Base-by-base conservation (phyloP, 2,888 invertebrate species). In the Trichopria drosophilae region DNA sequence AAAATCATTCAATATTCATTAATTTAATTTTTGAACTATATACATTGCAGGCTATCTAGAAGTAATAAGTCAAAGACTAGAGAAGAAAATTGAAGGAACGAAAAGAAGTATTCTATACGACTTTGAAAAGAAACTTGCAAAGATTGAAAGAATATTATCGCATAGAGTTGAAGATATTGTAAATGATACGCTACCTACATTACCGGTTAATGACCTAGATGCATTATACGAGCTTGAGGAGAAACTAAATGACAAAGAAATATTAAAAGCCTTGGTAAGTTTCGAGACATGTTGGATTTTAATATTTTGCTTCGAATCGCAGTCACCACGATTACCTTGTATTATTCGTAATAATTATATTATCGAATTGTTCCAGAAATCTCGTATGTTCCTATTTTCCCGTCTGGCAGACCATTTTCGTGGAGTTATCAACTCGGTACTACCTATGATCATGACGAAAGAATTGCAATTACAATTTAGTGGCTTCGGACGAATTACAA, bases 401-500 rank as follows among this genome's bases (percentile, higher is more conserved):
- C n/a, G 15, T 13, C 29, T 13, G n/a, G 4, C 10, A 9, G 5
- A 12, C 15, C n/a, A 4, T 29, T 29, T 29, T 7, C n/a, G 15
- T 13, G 15, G 9, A 13, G 29, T 15, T 4, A 29, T 29, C 15
- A 29, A 15, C 10, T 13, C 29, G n/a, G 10, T 29, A 29, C 29
- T 29, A 29, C 5, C 5, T 29, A 13, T 29, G 29, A 29, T 29
- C 29, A 29, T 29, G 29, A 29, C n/a, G 12, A 29, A 29, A 29
- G 29, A 29, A 13, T 12, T 29, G 5, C 29, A 29, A 29, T 29
- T 29, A 29, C 10, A 6, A 29, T 29, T 29, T 29, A 29, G 29
- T 29, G 29, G 29, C 9, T 29, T 29, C 15, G 29, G 29, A 9
- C 29, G 29, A 12, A 15, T 7, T 15, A 29, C 29, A 13, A 29